Percentiles rank a stretch among this genome's conserved stretches.
Evolutionary conservation across 2,113 vertebrate genomes (phyloP).

Genomic region (Phyllostomus hastatus): DNA sequence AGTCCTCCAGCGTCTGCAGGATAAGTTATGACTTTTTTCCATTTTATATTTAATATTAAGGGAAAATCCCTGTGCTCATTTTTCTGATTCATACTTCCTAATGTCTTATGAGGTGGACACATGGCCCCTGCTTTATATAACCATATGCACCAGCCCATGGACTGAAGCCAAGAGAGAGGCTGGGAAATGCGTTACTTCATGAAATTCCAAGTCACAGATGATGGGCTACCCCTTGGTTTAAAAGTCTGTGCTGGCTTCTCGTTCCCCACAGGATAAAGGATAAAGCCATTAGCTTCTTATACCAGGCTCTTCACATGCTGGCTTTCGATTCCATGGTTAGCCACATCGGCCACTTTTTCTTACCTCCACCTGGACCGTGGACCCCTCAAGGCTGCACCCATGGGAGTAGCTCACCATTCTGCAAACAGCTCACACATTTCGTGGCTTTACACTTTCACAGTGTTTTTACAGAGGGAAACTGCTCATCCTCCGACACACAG

Average conservation of each 20-base stretch:
- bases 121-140: neutral
- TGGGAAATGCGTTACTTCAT: neutral
- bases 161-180: neutral
- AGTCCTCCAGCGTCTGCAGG: neutral
- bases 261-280: neutral
- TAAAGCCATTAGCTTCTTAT: neutral
- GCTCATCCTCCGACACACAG: neutral
- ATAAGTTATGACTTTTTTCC: conserved; percentile 47
- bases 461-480: neutral
- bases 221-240: neutral
- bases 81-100: neutral
- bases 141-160: neutral
- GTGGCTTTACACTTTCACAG: neutral
- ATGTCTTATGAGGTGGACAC: neutral
- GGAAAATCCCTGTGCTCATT: neutral
- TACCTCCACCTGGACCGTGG: neutral
- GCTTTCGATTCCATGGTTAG: neutral
- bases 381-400: neutral
- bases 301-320: neutral
- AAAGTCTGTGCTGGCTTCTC: conserved; percentile 4
- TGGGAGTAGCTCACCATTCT: neutral
- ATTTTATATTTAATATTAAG: conserved; percentile 35
- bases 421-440: neutral
- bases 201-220: neutral
- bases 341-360: neutral